These are phyloP conservation scores for Oenanthe oenanthe DNA, from an alignment of 2,113 vertebrate genomes.

Conservation along the genomic window DNA sequence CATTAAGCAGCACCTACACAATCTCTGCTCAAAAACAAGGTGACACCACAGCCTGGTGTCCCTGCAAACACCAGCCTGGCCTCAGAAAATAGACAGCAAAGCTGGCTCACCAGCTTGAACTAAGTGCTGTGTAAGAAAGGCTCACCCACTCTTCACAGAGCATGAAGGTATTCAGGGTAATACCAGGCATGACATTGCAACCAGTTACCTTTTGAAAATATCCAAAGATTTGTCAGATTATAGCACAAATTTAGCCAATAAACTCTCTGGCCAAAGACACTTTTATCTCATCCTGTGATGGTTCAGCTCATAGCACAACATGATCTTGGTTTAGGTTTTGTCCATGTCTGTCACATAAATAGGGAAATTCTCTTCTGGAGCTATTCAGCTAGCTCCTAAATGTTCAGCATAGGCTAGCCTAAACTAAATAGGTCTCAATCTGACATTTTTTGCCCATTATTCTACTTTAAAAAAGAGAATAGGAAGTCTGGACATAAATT, in stretches of 20 bases:
- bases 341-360: neutral
- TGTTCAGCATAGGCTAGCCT: neutral
- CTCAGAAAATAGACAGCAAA: neutral
- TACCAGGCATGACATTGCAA: neutral
- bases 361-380: neutral
- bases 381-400: neutral
- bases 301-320: neutral
- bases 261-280: neutral
- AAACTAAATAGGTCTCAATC: neutral
- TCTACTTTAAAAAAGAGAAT: neutral
- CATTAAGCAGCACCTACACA: neutral
- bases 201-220: neutral
- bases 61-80: neutral
- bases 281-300: neutral
- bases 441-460: neutral
- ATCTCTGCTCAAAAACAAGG: neutral
- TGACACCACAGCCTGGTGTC: neutral
- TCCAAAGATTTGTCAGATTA: neutral
- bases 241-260: neutral
- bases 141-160: neutral
- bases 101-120: neutral
- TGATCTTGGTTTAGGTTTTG: neutral
- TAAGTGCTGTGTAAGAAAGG: neutral
- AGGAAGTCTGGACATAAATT: neutral
- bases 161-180: fast-evolving